These are phyloP conservation scores for Phallusia fumigata DNA, from an alignment of 23 tunicate genomes.

Conservation along the genomic window DNA sequence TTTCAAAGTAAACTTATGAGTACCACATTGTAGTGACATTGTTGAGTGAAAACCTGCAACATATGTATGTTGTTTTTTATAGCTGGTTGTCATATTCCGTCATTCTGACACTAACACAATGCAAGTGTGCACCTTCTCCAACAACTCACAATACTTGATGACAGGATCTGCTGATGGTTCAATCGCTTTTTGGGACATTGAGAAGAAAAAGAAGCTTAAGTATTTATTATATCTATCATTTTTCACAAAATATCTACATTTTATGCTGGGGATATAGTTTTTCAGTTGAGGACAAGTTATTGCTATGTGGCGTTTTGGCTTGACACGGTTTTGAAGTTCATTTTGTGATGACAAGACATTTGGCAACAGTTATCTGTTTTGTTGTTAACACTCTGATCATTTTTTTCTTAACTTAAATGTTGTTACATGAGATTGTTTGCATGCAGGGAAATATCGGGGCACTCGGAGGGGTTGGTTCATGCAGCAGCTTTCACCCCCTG, in stretches of 20 bases:
- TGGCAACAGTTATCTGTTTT: too few relatives aligned
- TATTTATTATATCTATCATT: neutral
- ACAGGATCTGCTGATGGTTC: slow-evolving; percentile 94
- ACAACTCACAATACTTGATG: slow-evolving; percentile 38
- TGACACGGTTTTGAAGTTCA: too few relatives aligned
- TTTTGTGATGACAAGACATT: too few relatives aligned
- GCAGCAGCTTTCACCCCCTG: slow-evolving; percentile 85
- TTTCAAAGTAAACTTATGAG: too few relatives aligned
- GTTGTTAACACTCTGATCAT: too few relatives aligned
- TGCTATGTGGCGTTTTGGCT: too few relatives aligned
- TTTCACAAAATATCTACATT: too few relatives aligned
- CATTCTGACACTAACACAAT: slow-evolving; percentile 70
- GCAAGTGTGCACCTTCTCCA: slow-evolving; percentile 76
- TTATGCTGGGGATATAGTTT: too few relatives aligned
- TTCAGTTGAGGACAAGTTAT: too few relatives aligned
- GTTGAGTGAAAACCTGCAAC: neutral
- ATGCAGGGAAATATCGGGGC: slow-evolving; percentile 74
- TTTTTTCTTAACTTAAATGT: too few relatives aligned
- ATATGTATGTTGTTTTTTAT: neutral
- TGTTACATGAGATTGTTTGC: too few relatives aligned
- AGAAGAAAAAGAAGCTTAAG: slow-evolving; percentile 45
- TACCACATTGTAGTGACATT: too few relatives aligned
- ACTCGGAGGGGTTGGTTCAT: slow-evolving; percentile 84
- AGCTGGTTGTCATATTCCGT: slow-evolving; percentile 58
- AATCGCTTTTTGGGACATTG: slow-evolving; percentile 82